Conservation (phyloP, 2,113 vertebrate species). For the Neolamprologus kungweensis region DNA sequence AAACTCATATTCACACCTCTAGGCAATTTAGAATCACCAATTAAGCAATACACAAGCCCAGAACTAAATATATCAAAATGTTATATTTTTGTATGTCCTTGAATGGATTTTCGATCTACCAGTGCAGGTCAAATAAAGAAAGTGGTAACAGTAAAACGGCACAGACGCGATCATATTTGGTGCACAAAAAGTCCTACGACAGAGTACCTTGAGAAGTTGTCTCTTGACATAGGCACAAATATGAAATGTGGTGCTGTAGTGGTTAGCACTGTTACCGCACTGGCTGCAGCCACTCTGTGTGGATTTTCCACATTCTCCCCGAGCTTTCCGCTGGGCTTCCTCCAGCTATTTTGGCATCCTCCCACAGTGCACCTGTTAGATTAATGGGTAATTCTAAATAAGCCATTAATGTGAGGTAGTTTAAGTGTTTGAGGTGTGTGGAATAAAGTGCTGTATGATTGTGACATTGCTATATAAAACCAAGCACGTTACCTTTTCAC, state of each 20-base stretch:
- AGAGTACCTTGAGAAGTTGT: background rate
- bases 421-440: background rate
- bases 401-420: background rate
- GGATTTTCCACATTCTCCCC: background rate
- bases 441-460: background rate
- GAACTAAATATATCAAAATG: background rate
- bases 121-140: background rate
- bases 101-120: background rate
- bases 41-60: background rate
- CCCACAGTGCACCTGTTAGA: background rate
- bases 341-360: background rate
- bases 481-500: background rate
- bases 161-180: background rate
- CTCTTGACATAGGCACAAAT: background rate
- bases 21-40: background rate
- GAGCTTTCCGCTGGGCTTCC: background rate
- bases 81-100: background rate
- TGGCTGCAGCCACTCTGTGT: background rate
- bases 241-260: background rate
- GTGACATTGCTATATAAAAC: background rate
- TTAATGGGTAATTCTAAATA: background rate
- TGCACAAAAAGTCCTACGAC: background rate
- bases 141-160: background rate
- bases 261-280: background rate
- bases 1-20: background rate